These are phyloP conservation scores for Proisotoma minuta DNA, from an alignment of 2,888 invertebrate genomes.

Conservation along the genomic window DNA sequence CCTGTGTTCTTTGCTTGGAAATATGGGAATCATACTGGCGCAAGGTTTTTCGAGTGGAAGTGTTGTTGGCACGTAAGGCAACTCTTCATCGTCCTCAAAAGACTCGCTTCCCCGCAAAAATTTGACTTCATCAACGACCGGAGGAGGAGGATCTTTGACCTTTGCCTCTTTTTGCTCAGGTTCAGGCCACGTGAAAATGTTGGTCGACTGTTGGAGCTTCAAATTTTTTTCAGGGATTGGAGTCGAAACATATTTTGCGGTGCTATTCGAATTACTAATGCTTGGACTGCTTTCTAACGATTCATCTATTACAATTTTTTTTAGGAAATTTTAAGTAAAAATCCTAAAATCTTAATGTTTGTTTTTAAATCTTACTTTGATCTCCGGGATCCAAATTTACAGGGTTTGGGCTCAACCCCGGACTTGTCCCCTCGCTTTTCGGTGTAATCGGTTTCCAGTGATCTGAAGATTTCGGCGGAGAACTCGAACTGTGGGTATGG, in stretches of 20 bases:
- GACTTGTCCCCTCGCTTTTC: not conserved
- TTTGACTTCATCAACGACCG: conserved; percentile 2
- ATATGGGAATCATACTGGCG: conserved; percentile 73
- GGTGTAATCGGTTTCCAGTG: conserved; percentile 40
- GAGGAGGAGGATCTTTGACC: conserved; percentile 1
- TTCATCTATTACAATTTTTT: not conserved
- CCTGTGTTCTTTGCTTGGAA: conserved; percentile 52
- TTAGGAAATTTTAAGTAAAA: no score
- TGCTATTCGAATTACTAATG: not conserved
- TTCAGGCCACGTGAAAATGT: not conserved
- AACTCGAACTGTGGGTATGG: not conserved
- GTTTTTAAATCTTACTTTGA: no score
- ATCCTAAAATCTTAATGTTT: no score
- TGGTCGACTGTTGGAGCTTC: not conserved
- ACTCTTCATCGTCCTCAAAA: conserved; percentile 59
- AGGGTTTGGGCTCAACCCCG: not conserved
- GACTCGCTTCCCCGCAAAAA: conserved; percentile 79
- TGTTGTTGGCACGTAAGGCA: conserved; percentile 86
- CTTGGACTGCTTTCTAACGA: not conserved
- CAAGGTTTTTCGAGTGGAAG: conserved; percentile 71
- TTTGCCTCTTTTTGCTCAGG: conserved; percentile 7
- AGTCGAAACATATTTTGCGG: not conserved
- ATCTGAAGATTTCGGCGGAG: conserved; percentile 38
- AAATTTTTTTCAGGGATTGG: conserved; percentile 1
- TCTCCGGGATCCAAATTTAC: no score